Evolutionary conservation across 1,140 invertebrate species (phyloP), one percentile per base, ranked within the genome.

Genomic region (Procambarus virginalis): DNA sequence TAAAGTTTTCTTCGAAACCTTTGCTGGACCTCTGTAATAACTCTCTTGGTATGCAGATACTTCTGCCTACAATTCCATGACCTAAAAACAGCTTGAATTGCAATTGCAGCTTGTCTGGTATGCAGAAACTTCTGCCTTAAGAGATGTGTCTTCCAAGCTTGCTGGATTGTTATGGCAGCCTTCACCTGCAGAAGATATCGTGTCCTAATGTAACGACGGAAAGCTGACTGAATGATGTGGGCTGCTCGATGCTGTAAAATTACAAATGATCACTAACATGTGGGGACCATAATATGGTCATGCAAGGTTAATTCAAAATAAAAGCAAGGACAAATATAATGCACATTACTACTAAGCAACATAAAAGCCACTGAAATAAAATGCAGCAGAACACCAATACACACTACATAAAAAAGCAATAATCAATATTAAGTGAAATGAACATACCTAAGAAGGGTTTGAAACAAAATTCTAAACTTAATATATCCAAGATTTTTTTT

Each of bases 111-210:
- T 8, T 58, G 49, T 46, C 64, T 70, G 12, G 22, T 48, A 60
- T 82, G 90, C 17, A 90, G 70, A 79, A 86, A 92, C 9, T 12
- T 17, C 2, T 22, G 83, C 64, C 91, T 86, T 60, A 75, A 64
- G 48, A 34, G 64, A 46, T 79, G 77, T 3, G 91, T n/a, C 51
- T 85, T 75, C 91, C 91, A 92, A n/a, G 34, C 51, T 20, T 48
- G 48, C 84, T 92, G 91, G 34, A 92, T 89, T n/a, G 55, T 64
- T 55, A 20, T 55, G n/a, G 91, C 77, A 80, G 91, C 91, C 45
- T 84, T 46, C n/a, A n/a, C 46, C 73, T 91, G 79, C 34, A 60
- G 55, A 49, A 88, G 48, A 68, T 84, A 80, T 17, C 70, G 70
- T 58, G 10, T 22, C 22, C 34, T 55, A 51, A 89, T 64, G 64